These are phyloP conservation scores for Sus cebifrons DNA, from an alignment of 2,797 vertebrate genomes.

Conservation along the genomic window DNA sequence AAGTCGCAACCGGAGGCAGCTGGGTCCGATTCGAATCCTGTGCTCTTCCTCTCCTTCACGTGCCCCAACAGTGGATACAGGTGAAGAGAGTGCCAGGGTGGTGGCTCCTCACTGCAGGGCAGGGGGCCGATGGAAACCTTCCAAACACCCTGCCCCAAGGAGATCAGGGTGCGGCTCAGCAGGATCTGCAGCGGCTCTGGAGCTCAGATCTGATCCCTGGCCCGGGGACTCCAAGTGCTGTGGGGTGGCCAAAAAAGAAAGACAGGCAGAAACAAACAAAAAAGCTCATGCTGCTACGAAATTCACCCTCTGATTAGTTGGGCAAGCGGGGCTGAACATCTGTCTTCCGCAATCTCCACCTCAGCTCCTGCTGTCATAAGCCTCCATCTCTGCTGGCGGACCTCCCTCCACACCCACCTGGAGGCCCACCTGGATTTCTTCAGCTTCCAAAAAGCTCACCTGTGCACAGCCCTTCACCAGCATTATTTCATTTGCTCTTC, in stretches of 20 bases:
- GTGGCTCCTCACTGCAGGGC: not conserved
- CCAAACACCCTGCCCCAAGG: not conserved
- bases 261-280: no score
- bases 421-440: not conserved
- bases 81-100: not conserved
- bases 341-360: not conserved
- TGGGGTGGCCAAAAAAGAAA: no score
- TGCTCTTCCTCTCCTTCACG: not conserved
- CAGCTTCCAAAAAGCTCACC: no score
- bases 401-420: not conserved
- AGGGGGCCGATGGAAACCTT: not conserved
- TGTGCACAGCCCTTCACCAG: not conserved
- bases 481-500: not conserved
- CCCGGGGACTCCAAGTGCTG: no score
- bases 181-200: no score
- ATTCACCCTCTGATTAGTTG: not conserved
- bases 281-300: not conserved
- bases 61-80: accelerated
- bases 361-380: not conserved
- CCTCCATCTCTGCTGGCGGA: not conserved
- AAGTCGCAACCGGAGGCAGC: not conserved
- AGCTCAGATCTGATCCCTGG: no score
- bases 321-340: not conserved
- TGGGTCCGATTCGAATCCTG: accelerated
- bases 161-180: no score